These are phyloP conservation scores for Diadophis punctatus DNA, from an alignment of 2,113 vertebrate species.

Conservation along the genomic window DNA sequence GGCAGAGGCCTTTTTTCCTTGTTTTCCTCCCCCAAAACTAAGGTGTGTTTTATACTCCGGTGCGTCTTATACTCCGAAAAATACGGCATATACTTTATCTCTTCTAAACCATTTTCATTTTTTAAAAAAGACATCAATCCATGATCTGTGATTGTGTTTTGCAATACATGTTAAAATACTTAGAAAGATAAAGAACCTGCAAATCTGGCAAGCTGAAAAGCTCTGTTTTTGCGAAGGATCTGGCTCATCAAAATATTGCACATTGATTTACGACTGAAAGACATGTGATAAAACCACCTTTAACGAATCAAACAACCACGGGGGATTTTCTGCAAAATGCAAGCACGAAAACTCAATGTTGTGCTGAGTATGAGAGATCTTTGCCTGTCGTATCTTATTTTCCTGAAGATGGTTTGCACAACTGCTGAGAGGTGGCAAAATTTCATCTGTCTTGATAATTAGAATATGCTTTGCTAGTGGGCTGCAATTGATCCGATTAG, in stretches of 20 bases:
- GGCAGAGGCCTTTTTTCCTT: no score
- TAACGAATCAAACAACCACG: slow-evolving; percentile 53
- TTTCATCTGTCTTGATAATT: slow-evolving; percentile 65
- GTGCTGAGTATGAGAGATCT: slow-evolving; percentile 45
- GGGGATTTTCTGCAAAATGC: slow-evolving; percentile 48
- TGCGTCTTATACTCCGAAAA: no score
- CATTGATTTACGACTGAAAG: slow-evolving; percentile 36
- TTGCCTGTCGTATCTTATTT: slow-evolving; percentile 53
- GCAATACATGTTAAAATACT: not conserved
- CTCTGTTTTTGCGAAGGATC: slow-evolving; percentile 13
- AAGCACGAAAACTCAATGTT: slow-evolving; percentile 47
- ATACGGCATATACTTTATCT: not conserved
- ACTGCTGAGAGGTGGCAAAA: slow-evolving; percentile 61
- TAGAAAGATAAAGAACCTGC: not conserved
- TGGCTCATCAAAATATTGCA: not conserved
- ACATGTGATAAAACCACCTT: slow-evolving; percentile 48
- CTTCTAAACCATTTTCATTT: not conserved
- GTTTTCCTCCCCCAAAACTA: no score
- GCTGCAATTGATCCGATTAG: slow-evolving; percentile 64
- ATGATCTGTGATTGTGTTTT: not conserved
- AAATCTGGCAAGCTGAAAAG: slow-evolving; percentile 1
- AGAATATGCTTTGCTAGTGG: slow-evolving; percentile 58
- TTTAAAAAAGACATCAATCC: not conserved
- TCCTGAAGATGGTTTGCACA: slow-evolving; percentile 44
- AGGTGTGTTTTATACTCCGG: no score